Base-by-base conservation (phyloP, 2,888 invertebrate species). In the Lampropteryx suffumata region DNA sequence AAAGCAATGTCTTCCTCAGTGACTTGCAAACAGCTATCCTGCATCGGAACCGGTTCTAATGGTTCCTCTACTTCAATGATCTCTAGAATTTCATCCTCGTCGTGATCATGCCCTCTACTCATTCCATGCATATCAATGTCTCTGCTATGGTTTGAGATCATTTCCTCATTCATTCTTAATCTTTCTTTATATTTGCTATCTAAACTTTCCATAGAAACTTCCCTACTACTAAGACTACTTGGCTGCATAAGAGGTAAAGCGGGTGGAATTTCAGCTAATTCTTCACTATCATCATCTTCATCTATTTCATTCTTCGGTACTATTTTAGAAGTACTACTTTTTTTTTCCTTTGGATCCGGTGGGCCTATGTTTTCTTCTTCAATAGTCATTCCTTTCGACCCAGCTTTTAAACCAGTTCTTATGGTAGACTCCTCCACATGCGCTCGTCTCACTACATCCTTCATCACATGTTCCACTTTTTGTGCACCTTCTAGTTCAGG, bases 1-100 rank as follows among this genome's bases (percentile, higher is more conserved):
- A 94, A 91, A 3, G 96, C 96, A 55, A 98, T 97, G 74, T 98
- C 97, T 84, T 97, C 97, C 85, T 98, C 97, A 4, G 97, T 97
- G 43, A 97, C 97, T 91, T 97, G 97, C 45, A 97, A 91, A 65
- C 97, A 97, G 52, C 93, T 94, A 78, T 96, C 97, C 81, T 95
- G 95, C 91, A 94, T 96, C 37, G 96, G 96, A 11, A 96, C 96
- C 8, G 95, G 95, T 79, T 96, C 96, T 62, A 94, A 91, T 1
- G 93, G 94, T 77, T 96, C 95, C 71, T 95, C 95, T 6, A 95
- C 93, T 84, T 96, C 95, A 61, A 95, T 93, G 57, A 95, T 95
- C 85, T 96, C 95, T 69, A 95, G 82, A 57, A 95, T 93, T 76
- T 94, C 94, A 70, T 95, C 94, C 61, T 94, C 94, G 33, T 89